Evolutionary conservation across 2,113 vertebrate genomes (phyloP), one percentile per base, ranked within the genome.

Genomic region (Azemiops feae): DNA sequence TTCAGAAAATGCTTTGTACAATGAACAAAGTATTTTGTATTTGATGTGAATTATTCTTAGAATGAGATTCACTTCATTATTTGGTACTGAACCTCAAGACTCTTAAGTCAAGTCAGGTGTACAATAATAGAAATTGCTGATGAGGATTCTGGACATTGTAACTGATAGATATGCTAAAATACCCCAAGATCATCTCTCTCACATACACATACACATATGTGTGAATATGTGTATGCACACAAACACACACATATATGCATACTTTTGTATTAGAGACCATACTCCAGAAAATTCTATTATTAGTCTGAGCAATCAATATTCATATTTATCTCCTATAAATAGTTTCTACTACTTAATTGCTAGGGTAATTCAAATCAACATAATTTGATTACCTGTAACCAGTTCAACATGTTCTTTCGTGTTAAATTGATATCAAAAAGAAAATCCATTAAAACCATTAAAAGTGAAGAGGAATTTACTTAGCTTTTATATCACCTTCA

Each of bases 81-180:
- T 94, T 91, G 12, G 1, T 89, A 47, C 6, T 87, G 9, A 64
- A 50, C 3, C 6, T 0, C 2, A 85, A 92, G 34, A 93, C 0
- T 39, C 58, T 86, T 23, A 12, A 94, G 91, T 74, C 53, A 87
- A 89, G 27, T 6, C 34, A 53, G 52, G 43, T 43, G 91, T 52
- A 34, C 34, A 45, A 89, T 89, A 22, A 74, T 69, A 94, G 57
- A 74, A 89, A 91, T 86, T 92, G 53, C n/a, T 43, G 92, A 74
- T 85, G 43, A 18, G 92, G 90, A 91, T 18, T 86, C 0, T 12
- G 89, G 30, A 47, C 23, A 92, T 87, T 34, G 18, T 90, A 47
- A 85, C 52, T 57, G 45, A 18, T 55, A 39, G 23, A 93, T 52
- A 30, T 34, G n/a, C 23, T 90, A 39, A 90, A 90, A 90, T 81